Evolutionary conservation across 2,113 vertebrate species (phyloP), one percentile per base, ranked within the genome.

Genomic region (Phylloscopus trochiloides): DNA sequence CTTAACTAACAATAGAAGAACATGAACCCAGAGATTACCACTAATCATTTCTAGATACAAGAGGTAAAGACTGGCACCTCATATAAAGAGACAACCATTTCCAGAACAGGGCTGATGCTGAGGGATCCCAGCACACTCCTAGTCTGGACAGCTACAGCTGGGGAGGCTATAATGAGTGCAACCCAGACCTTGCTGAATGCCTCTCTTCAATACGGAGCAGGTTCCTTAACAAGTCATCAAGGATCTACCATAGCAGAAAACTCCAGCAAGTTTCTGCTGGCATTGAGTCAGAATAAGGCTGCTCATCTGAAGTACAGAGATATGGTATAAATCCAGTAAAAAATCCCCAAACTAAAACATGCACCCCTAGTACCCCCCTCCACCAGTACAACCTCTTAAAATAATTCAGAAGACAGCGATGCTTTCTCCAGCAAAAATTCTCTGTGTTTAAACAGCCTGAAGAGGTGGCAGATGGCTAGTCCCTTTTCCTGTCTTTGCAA

Each of bases 381-480:
- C 57, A 62, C 18, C 20, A 65, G 29, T 21, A 57, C 57, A 42
- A 73, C 7, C 67, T 24, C 20, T 65, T 22, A n/a, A 47, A 75
- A 45, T 24, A 72, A 28, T 77, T 82, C 29, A 79, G 47, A 89
- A 79, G n/a, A 42, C 16, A 68, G 34, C 5, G 36, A 68, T 43
- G 15, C 38, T 67, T 88, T 87, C 71, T 94, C 42, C 62, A 54
- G 18, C 29, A 92, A 73, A 79, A 94, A 38, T 25, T 63, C 38
- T 74, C 52, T 16, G n/a, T 47, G 32, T 85, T 81, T 78, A 73
- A 92, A 94, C 50, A 85, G 38, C 38, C 24, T 79, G 40, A 66
- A 88, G 85, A 87, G 42, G 24, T 88, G 42, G 78, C 92, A 96
- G 81, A 94, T 93, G 92, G 81, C 63, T 92, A 66, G 54, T 43